Conservation (phyloP, 2,113 vertebrate species). For the Oreamnos americanus region DNA sequence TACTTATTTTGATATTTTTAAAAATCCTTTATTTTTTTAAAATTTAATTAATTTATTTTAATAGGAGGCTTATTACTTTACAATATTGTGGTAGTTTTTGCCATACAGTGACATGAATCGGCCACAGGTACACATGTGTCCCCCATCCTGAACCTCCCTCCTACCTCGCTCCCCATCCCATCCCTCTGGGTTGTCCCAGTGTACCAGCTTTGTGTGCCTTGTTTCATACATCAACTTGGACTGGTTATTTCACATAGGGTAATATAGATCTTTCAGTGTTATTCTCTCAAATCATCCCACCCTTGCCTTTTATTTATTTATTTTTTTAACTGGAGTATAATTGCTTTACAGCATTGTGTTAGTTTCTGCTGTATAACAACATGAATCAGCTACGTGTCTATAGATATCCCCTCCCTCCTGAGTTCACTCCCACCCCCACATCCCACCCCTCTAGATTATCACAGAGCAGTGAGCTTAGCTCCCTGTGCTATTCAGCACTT, state of each 20-base stretch:
- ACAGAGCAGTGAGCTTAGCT: not conserved
- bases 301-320: not conserved
- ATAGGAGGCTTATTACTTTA: not conserved
- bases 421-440: not conserved
- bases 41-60: not conserved
- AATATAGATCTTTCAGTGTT: not conserved
- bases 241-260: not conserved
- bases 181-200: not conserved
- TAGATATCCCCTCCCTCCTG: not conserved
- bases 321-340: not conserved
- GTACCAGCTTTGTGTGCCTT: not conserved
- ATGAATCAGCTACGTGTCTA: not conserved
- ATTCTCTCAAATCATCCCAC: not conserved
- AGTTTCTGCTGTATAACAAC: not conserved
- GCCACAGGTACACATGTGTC: not conserved
- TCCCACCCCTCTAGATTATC: not conserved
- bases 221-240: not conserved
- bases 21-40: not conserved
- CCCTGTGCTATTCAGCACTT: not conserved
- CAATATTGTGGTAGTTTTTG: not conserved
- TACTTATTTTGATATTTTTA: not conserved
- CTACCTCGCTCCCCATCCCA: not conserved
- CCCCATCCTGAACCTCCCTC: rapidly evolving
- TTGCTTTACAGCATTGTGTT: not conserved
- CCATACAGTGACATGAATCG: not conserved